Evolutionary conservation across 2,113 vertebrate species (phyloP).

Genomic region (Cryptoleucopteryx plumbea): DNA sequence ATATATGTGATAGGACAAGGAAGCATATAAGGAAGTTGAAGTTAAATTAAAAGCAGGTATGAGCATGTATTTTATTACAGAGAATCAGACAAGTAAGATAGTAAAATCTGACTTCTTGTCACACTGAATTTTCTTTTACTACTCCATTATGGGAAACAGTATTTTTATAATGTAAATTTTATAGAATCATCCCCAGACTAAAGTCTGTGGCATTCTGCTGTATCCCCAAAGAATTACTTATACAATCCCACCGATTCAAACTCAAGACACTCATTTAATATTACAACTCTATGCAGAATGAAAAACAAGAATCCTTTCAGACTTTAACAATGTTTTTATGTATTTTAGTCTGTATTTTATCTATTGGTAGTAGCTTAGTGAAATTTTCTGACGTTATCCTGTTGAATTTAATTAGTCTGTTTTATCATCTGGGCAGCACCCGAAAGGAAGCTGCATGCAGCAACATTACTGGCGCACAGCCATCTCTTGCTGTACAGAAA

Average conservation of each 20-base stretch:
- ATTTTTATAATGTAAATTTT: conserved; percentile 66
- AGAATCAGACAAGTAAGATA: conserved; percentile 54
- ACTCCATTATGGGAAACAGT: conserved; percentile 34
- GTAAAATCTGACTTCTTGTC: conserved; percentile 66
- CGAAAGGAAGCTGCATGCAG: conserved; percentile 6
- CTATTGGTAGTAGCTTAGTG: not conserved
- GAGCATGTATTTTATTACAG: conserved; percentile 70
- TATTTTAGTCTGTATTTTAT: not conserved
- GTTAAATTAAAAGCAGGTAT: conserved; percentile 75
- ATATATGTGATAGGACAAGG: conserved; percentile 49
- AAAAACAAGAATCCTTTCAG: conserved; percentile 46
- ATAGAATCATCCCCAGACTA: conserved; percentile 50
- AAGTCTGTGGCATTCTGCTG: conserved; percentile 37
- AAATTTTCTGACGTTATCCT: not conserved
- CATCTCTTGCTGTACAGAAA: not conserved
- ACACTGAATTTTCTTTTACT: conserved; percentile 63
- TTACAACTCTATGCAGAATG: conserved; percentile 45
- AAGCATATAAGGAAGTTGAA: conserved; percentile 50
- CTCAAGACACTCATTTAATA: conserved; percentile 40
- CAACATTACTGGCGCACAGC: not conserved
- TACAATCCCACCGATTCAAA: conserved; percentile 29
- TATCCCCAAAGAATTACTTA: conserved; percentile 52
- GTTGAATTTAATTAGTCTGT: not conserved
- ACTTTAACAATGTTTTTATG: not conserved
- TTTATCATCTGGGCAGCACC: not conserved